Percentiles rank a stretch among this genome's conserved stretches.
These are phyloP conservation scores for Agraylea sexmaculata DNA, from an alignment of 1,140 invertebrate species.

Conservation along the genomic window DNA sequence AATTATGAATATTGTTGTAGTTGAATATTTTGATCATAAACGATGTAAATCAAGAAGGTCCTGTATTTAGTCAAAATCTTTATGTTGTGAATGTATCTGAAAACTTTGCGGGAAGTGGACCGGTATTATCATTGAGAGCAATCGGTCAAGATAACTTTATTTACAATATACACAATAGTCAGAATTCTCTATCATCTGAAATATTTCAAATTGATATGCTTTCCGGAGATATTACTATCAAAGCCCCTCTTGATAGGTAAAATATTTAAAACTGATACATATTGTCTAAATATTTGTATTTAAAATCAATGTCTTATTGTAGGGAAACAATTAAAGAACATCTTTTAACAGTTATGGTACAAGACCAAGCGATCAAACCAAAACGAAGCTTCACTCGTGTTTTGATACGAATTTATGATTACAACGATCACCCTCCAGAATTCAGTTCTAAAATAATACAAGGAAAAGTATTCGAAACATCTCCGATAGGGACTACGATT, in stretches of 20 bases:
- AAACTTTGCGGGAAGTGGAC: slow-evolving; percentile 28
- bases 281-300: background rate
- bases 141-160: slow-evolving; percentile 35
- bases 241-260: slow-evolving; percentile 55
- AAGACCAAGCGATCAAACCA: slow-evolving; percentile 69
- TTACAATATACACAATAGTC: slow-evolving; percentile 59
- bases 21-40: slow-evolving; percentile 51
- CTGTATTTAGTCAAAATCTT: slow-evolving; percentile 50
- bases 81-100: slow-evolving; percentile 65
- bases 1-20: slow-evolving; percentile 23
- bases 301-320: slow-evolving; percentile 3
- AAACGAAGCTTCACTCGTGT: slow-evolving; percentile 71
- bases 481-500: slow-evolving; percentile 57
- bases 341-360: slow-evolving; percentile 73
- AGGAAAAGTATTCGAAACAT: slow-evolving; percentile 65
- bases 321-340: slow-evolving; percentile 64
- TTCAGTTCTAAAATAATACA: slow-evolving; percentile 65
- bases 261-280: slow-evolving; percentile 1
- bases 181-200: slow-evolving; percentile 53
- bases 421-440: slow-evolving; percentile 76
- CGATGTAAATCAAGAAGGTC: slow-evolving; percentile 66
- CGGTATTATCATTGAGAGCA: slow-evolving; percentile 16
- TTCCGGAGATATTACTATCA: slow-evolving; percentile 58
- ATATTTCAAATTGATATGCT: slow-evolving; percentile 67
- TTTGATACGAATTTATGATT: slow-evolving; percentile 64